A percentile compares a stretch with the other conserved stretches of the same genome.
These are phyloP conservation scores for Merodon equestris DNA, from an alignment of 2,888 invertebrate genomes.

Conservation along the genomic window DNA sequence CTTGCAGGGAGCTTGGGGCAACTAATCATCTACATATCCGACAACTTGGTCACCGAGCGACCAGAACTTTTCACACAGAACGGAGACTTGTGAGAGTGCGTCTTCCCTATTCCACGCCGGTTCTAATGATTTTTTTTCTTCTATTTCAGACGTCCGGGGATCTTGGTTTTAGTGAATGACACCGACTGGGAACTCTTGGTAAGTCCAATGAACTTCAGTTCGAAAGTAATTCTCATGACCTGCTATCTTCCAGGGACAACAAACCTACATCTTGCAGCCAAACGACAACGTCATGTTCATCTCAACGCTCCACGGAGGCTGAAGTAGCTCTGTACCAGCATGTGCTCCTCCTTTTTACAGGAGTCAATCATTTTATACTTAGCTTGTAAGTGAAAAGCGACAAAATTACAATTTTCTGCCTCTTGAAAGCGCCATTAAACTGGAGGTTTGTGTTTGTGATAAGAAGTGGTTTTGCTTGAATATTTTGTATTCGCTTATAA, in stretches of 20 bases:
- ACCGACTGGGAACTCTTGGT: slow-evolving; percentile 94
- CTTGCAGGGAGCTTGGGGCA: slow-evolving; percentile 84
- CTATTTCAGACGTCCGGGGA: slow-evolving; percentile 86
- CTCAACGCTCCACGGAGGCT: slow-evolving; percentile 91
- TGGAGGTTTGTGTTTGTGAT: slow-evolving; percentile 36
- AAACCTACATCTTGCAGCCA: slow-evolving; percentile 84
- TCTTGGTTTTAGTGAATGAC: slow-evolving; percentile 95
- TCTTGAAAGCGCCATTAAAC: no score
- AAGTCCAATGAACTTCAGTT: no score
- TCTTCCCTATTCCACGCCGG: slow-evolving; percentile 71
- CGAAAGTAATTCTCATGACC: background rate
- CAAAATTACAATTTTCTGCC: no score
- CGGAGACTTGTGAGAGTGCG: slow-evolving; percentile 45
- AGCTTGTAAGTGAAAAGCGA: background rate
- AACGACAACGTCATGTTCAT: slow-evolving; percentile 89
- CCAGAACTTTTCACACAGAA: slow-evolving; percentile 85
- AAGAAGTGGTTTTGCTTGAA: background rate
- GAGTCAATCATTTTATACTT: background rate
- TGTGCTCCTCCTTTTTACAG: background rate
- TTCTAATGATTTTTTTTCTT: slow-evolving; percentile 54
- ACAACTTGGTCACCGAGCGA: slow-evolving; percentile 90
- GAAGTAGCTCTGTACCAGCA: slow-evolving; percentile 70
- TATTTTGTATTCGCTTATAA: background rate
- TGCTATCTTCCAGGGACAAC: slow-evolving; percentile 80
- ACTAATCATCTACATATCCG: slow-evolving; percentile 90